These are phyloP conservation scores for Megaceryle torquata DNA, from an alignment of 2,113 vertebrate species.

Conservation along the genomic window DNA sequence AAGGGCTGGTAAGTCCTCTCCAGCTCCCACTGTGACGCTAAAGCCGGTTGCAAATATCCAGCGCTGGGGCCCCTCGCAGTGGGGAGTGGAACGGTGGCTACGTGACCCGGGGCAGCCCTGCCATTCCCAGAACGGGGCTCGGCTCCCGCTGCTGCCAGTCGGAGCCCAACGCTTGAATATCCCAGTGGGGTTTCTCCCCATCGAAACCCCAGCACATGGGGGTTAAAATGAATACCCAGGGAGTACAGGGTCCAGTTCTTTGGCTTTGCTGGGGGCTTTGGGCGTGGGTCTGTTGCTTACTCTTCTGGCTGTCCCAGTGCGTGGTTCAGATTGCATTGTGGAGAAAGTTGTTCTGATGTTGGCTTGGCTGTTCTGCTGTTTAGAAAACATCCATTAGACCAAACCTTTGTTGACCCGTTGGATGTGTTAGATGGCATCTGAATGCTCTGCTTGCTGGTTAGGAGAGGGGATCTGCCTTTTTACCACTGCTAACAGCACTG, in stretches of 20 bases:
- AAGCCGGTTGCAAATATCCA: conserved; percentile 33
- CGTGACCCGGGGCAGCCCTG: neutral
- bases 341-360: neutral
- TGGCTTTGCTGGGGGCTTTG: neutral
- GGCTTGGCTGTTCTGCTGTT: neutral
- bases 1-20: conserved; percentile 29
- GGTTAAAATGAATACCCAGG: neutral
- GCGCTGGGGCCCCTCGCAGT: neutral
- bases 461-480: neutral
- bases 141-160: neutral
- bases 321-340: neutral
- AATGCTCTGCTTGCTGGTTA: neutral
- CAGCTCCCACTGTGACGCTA: conserved; percentile 42
- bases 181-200: neutral
- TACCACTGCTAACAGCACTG: neutral
- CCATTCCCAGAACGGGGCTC: neutral
- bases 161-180: neutral
- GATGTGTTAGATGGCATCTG: neutral
- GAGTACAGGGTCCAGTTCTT: neutral
- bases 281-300: neutral
- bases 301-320: neutral
- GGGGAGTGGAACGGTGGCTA: conserved; percentile 6
- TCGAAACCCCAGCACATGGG: fast-evolving
- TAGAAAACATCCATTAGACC: neutral
- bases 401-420: neutral